Base-by-base conservation (phyloP, 2,888 invertebrate genomes). In the Paralinhomoeus sp. region DNA sequence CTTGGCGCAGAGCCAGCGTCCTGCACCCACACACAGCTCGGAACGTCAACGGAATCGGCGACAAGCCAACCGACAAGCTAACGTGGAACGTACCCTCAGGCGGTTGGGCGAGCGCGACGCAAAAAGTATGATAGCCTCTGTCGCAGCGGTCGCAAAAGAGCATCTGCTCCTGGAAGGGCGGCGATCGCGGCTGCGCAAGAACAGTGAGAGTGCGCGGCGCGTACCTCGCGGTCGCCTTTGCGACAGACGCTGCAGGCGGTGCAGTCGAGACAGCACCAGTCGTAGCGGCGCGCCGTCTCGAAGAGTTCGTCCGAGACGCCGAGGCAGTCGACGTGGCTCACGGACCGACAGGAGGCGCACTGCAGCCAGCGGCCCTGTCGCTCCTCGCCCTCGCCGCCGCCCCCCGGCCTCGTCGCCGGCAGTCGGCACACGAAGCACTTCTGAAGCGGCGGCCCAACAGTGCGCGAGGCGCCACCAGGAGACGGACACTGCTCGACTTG, bases 61-160 rank as follows among this genome's bases (percentile, higher is more conserved):
- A 15, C 31, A 31, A 31, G 18, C n/a, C 15, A n/a, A n/a, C n/a
- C n/a, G n/a, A n/a, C n/a, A n/a, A n/a, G n/a, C n/a, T n/a, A n/a
- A n/a, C n/a, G n/a, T n/a, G n/a, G n/a, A n/a, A n/a, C n/a, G n/a
- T n/a, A 34, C 84, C 84, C 50, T 73, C 75, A 3, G 85, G 85
- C 55, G 83, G 77, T 48, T 73, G 70, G 48, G 73, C 70, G 37
- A 84, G 65, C 7, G 80, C 81, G 44, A 84, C 79, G 67, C 87
- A 89, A 68, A 80, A 81, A 51, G 81, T 79, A 64, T 87, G 87
- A 67, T 79, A 84, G 24, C 85, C 85, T 60, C 85, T 72, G 68
- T 87, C 87, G 67, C 87, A 89, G 58, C 79, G 76, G 65, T 87
- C 85, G 65, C 87, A 89, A 67, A 79, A 84, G 58, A 87, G 72